Evolutionary conservation across 2,797 vertebrate species (phyloP).

Genomic region (Xerus rutilus): DNA sequence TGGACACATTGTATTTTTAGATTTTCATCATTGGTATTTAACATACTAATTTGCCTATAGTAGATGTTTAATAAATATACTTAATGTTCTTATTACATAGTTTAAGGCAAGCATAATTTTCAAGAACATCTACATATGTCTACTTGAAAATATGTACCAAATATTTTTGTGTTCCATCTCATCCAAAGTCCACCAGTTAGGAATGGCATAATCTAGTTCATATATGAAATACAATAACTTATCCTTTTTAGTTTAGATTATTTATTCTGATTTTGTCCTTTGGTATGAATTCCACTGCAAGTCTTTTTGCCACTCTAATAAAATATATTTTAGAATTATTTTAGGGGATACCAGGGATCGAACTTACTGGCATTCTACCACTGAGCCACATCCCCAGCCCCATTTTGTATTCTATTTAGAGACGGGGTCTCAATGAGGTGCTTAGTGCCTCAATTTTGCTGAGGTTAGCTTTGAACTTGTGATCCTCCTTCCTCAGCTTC

Average conservation of each 20-base stretch:
- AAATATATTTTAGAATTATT: not conserved
- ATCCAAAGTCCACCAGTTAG: not conserved
- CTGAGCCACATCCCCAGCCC: too few relatives aligned
- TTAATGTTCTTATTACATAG: slow-evolving; percentile 53
- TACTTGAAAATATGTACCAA: not conserved
- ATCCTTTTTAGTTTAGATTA: not conserved
- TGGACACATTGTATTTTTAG: not conserved
- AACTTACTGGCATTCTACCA: too few relatives aligned
- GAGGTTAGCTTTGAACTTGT: too few relatives aligned
- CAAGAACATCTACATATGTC: not conserved
- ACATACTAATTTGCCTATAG: not conserved
- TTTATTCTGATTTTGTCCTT: not conserved
- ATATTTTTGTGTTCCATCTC: not conserved
- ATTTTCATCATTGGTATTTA: not conserved
- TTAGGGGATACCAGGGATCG: too few relatives aligned
- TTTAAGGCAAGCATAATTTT: not conserved
- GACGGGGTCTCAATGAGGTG: too few relatives aligned
- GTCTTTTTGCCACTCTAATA: not conserved
- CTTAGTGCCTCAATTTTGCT: too few relatives aligned
- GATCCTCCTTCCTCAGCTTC: too few relatives aligned
- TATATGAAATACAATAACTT: not conserved
- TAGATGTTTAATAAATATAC: not conserved
- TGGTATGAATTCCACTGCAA: not conserved
- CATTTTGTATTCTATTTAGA: too few relatives aligned
- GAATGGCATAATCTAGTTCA: not conserved